Base-by-base conservation (phyloP, 1,140 invertebrate species). In the Apis cerana region DNA sequence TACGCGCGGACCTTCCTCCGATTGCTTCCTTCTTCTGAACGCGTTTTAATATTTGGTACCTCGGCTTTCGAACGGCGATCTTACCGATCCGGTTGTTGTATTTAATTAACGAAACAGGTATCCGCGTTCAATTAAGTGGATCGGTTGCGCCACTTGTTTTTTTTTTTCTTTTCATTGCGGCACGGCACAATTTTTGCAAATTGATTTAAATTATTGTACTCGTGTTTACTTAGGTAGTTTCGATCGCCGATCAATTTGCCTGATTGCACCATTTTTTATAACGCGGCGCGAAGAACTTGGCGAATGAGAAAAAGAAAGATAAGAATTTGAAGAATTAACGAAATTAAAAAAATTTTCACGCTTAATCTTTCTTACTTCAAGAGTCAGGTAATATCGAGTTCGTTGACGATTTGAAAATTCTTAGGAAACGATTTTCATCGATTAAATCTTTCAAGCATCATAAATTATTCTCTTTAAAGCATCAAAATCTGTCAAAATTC, bases 101-200 rank as follows among this genome's bases (percentile, higher is more conserved):
- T 69, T 50, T 52, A 69, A 68, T 68, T 48, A 68, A 68, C 65
- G 43, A 48, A 68, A 48, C 27, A n/a, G 33, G 15, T 43, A 65
- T 65, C 33, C 19, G 19, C 64, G 17, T 33, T 43, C 64, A 23
- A 65, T 65, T 65, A 65, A 43, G 64, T 65, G 64, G 19, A 43
- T 65, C 19, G 33, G 17, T 19, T 21, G 23, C 62, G 23, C 15
- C 19, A 19, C 10, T 23, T 23, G 8, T n/a, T 58, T 58, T 58
- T 1, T 13, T 19, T 19, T 12, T 12, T 54, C 12, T 58, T 58
- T 58, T 1, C 17, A 12, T 59, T 4, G 58, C 58, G 10, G 61
- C 61, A 43, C n/a, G 12, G n/a, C 4, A n/a, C 61, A 62, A 62
- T 23, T n/a, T n/a, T 62, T 62, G 61, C n/a, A 62, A 62, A 62